These are phyloP conservation scores for Eueremaeus valkanovi DNA, from an alignment of 2,888 invertebrate species.

Conservation along the genomic window DNA sequence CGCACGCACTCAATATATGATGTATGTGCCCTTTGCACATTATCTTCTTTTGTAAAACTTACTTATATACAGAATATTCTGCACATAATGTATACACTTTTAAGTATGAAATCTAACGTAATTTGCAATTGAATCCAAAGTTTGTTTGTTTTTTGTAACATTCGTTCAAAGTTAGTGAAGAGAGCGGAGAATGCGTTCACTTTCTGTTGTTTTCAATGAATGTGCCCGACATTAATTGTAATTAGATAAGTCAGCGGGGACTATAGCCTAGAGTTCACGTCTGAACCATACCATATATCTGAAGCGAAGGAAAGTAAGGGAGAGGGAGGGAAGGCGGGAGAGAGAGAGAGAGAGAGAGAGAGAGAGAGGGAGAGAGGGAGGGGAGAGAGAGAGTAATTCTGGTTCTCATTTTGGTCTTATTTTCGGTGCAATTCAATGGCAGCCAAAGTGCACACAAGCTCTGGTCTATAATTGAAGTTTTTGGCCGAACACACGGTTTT, in stretches of 20 bases:
- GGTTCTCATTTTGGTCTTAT: not conserved
- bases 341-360: not conserved
- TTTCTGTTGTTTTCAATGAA: constrained; percentile 1
- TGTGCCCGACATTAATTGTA: constrained; percentile 6
- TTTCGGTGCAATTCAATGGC: not conserved
- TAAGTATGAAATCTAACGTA: not conserved
- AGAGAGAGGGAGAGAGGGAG: not conserved
- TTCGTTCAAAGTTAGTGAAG: not conserved
- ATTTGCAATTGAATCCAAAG: not conserved
- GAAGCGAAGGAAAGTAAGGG: not conserved
- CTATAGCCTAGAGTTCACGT: not conserved
- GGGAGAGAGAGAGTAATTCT: not conserved
- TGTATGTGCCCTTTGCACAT: not conserved
- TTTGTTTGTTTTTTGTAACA: too few relatives aligned
- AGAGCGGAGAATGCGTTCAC: not conserved
- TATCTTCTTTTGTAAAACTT: not conserved
- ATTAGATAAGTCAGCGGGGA: constrained; percentile 7
- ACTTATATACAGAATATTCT: not conserved
- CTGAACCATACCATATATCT: constrained; percentile 5
- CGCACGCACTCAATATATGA: not conserved
- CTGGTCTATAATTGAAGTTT: constrained; percentile 1
- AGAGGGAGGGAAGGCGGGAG: too few relatives aligned
- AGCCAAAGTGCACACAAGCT: not conserved
- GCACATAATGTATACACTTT: too few relatives aligned
- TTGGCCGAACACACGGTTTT: not conserved